Evolutionary conservation across 2,888 invertebrate genomes (phyloP).

Genomic region (Leptodirus hochenwartii): DNA sequence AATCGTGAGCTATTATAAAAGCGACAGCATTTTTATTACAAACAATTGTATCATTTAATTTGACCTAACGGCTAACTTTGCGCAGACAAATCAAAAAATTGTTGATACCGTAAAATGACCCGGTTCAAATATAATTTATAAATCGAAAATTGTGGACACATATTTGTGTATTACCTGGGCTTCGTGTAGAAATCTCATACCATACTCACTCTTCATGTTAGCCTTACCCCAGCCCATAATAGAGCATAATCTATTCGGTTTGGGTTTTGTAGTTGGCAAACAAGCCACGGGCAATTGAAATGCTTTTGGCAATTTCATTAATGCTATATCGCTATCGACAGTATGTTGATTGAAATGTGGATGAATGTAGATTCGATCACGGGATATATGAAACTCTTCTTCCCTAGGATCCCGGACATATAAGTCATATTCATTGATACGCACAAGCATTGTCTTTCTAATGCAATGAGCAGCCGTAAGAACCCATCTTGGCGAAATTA

Average conservation of each 20-base stretch:
- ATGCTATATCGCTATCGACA: slow-evolving; percentile 83
- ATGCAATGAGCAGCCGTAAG: slow-evolving; percentile 80
- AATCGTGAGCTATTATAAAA: no score
- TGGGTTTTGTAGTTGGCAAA: slow-evolving; percentile 48
- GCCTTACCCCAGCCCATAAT: slow-evolving; percentile 91
- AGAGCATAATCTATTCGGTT: slow-evolving; percentile 53
- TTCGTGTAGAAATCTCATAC: slow-evolving; percentile 71
- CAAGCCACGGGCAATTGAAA: slow-evolving; percentile 40
- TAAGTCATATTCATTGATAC: slow-evolving; percentile 78
- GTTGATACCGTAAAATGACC: no score
- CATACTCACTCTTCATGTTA: slow-evolving; percentile 53
- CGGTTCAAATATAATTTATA: no score
- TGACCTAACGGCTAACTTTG: no score
- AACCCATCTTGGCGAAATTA: slow-evolving; percentile 67
- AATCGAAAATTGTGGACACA: no score
- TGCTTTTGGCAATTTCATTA: slow-evolving; percentile 43
- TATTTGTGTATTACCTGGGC: slow-evolving; percentile 54
- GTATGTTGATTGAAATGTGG: slow-evolving; percentile 70
- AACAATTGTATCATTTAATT: no score
- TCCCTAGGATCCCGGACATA: slow-evolving; percentile 54
- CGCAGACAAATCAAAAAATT: no score
- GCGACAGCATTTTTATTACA: no score
- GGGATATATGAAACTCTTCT: slow-evolving; percentile 56
- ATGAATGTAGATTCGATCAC: no score
- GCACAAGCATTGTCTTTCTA: slow-evolving; percentile 54